phyloP scores from a whole-genome alignment of 2,888 invertebrate genomes.

The Nephrotoma appendiculata region DNA sequence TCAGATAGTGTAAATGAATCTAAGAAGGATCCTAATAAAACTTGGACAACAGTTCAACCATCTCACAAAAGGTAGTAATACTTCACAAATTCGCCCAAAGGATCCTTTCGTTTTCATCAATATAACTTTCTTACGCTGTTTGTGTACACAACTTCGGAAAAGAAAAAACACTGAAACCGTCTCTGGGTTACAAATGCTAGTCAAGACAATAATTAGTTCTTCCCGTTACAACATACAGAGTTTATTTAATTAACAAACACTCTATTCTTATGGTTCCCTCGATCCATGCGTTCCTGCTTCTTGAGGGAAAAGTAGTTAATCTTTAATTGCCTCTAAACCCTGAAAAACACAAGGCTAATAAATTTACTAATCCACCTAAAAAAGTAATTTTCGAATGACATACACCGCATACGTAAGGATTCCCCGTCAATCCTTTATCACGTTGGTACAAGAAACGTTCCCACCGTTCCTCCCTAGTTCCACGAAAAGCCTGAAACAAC shows the following conservation, averaged over 20 bases:
- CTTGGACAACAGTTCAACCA: no score
- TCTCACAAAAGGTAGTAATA: no score
- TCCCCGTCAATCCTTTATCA: conserved; percentile 42
- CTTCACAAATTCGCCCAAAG: no score
- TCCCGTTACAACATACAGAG: no score
- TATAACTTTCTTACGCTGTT: no score
- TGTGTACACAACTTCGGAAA: no score
- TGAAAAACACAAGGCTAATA: conserved; percentile 24
- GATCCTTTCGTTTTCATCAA: no score
- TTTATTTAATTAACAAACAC: background rate
- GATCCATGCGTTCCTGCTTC: background rate
- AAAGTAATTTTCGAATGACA: background rate
- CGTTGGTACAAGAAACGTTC: conserved; percentile 43
- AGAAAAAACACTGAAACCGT: no score
- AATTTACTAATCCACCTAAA: background rate
- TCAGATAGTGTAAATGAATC: no score
- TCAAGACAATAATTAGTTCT: no score
- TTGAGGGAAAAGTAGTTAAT: conserved; percentile 20
- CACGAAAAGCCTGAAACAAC: conserved; percentile 37
- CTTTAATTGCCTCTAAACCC: conserved; percentile 45
- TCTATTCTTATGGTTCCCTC: background rate
- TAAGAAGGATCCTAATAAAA: no score
- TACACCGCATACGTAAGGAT: conserved; percentile 45
- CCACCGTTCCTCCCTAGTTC: conserved; percentile 37
- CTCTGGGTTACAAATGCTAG: no score